Evolutionary conservation across 2,888 invertebrate genomes (phyloP).

Genomic region (Belgica antarctica): DNA sequence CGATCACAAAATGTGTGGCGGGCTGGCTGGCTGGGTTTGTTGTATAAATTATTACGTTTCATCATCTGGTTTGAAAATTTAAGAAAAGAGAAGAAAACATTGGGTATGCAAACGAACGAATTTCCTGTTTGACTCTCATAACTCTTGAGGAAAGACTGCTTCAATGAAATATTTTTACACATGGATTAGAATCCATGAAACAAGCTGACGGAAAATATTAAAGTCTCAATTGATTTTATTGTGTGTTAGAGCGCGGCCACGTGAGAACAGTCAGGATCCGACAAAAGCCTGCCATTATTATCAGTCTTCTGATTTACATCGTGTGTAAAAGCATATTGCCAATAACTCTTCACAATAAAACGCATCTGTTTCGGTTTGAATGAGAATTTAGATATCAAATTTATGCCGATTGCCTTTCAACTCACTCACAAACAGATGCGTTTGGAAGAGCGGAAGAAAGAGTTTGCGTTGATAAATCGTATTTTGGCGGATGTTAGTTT

Average conservation of each 20-base stretch:
- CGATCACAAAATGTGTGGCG: constrained; percentile 23
- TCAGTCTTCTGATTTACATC: constrained; percentile 11
- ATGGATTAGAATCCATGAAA: not conserved
- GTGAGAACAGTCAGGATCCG: not conserved
- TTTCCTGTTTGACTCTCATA: constrained; percentile 34
- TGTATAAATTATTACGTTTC: constrained; percentile 41
- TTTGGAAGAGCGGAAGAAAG: constrained; percentile 18
- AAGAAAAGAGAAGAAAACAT: constrained; percentile 2
- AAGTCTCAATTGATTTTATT: constrained; percentile 6
- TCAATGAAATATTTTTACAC: not conserved
- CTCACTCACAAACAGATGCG: constrained; percentile 12
- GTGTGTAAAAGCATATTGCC: constrained; percentile 36
- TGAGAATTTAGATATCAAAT: constrained; percentile 26
- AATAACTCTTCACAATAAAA: constrained; percentile 35
- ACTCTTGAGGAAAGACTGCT: not conserved
- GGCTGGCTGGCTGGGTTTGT: constrained; percentile 18
- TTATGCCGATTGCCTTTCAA: not conserved
- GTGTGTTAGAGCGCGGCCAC: not conserved
- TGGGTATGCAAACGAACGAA: constrained; percentile 38
- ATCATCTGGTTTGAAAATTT: constrained; percentile 36
- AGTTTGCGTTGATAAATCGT: not conserved
- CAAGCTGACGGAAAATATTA: not conserved
- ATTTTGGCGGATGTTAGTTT: not conserved
- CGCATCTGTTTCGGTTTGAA: constrained; percentile 41
- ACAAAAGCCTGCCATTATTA: constrained; percentile 7